A percentile compares a stretch with the other conserved stretches of the same genome.
phyloP scores from a whole-genome alignment of 2,797 vertebrate genomes.

The Pipistrellus kuhlii region DNA sequence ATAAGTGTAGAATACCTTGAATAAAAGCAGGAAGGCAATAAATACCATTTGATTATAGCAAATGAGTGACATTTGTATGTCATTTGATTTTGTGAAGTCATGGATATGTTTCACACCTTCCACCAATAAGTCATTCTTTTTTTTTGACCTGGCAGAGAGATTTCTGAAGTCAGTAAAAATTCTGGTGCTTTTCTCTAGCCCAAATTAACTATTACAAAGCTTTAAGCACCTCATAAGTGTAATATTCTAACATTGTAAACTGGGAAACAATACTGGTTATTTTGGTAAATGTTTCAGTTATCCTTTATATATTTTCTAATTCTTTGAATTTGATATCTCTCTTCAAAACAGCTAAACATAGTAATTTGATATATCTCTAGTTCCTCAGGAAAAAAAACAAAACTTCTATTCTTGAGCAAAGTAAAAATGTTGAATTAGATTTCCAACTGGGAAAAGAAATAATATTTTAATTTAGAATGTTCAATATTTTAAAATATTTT shows the following conservation, averaged over 20 bases:
- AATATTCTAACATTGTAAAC: not conserved
- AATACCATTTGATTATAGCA: not conserved
- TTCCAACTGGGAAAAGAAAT: not conserved
- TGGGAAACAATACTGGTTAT: not conserved
- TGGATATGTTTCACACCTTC: not conserved
- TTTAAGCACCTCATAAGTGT: not conserved
- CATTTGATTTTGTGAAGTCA: slow-evolving; percentile 52
- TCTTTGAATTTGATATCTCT: slow-evolving; percentile 40
- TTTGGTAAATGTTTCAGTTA: not conserved
- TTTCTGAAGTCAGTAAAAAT: not conserved
- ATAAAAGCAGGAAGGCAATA: slow-evolving; percentile 44
- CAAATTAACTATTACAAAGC: not conserved
- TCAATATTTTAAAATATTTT: slow-evolving; percentile 46
- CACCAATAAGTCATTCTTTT: not conserved
- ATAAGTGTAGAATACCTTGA: slow-evolving; percentile 16
- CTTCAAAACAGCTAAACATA: not conserved
- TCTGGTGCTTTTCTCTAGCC: not conserved
- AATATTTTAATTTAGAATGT: slow-evolving; percentile 16
- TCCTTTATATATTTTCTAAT: not conserved
- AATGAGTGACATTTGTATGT: slow-evolving; percentile 35
- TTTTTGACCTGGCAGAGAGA: not conserved
- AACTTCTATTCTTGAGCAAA: not conserved
- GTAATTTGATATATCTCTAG: slow-evolving; percentile 27
- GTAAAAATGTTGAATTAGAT: slow-evolving; percentile 43
- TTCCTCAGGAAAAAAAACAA: not conserved